Base-by-base conservation (phyloP, 92 coral and sea anemone species). In the Porites evermanni region DNA sequence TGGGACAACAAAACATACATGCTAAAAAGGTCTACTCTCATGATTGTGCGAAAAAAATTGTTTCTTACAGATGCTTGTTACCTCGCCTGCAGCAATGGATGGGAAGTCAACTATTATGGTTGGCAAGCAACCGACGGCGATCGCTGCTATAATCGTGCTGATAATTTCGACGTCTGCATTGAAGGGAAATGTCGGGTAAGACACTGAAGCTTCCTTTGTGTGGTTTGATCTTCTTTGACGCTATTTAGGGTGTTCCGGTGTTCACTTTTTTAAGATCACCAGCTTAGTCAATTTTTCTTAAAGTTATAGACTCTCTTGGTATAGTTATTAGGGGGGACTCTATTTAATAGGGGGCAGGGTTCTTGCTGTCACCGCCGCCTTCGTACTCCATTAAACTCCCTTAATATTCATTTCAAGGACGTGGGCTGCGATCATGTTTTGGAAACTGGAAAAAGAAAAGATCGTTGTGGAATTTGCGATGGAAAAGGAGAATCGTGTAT, bases 141-240 rank as follows among this genome's bases (percentile, higher is more conserved):
- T 2, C 88, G 92, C 71, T 93, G 96, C 84, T 13, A 79, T 9
- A 26, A 73, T 74, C 86, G 91, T 47, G 67, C 56, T 4, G 61
- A 65, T 17, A 53, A 44, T 16, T 63, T 79, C 53, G 92, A 93
- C 52, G 79, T 93, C 60, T 93, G 96, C 72, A 85, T 93, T 75
- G 61, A 78, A 14, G 92, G 91, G 2, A 85, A 51, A 53, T 91
- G 96, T 26, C 77, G 87, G 80, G 96, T 93, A 70, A 79, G 89
- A 19, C 56, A 56, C n/a, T 4, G 12, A 21, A 69, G 26, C 7
- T 69, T 8, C 6, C 7, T 38, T 38, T 38, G 5, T 38, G 47
- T 4, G 6, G 47, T 38, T 38, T 38, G 47, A 38, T 38, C 47
- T 56, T 56, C 61, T 56, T 56, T 56, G 61, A 56, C 12, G 1